These are phyloP conservation scores for Euglossa dilemma DNA, from an alignment of 1,140 invertebrate genomes.

Conservation along the genomic window DNA sequence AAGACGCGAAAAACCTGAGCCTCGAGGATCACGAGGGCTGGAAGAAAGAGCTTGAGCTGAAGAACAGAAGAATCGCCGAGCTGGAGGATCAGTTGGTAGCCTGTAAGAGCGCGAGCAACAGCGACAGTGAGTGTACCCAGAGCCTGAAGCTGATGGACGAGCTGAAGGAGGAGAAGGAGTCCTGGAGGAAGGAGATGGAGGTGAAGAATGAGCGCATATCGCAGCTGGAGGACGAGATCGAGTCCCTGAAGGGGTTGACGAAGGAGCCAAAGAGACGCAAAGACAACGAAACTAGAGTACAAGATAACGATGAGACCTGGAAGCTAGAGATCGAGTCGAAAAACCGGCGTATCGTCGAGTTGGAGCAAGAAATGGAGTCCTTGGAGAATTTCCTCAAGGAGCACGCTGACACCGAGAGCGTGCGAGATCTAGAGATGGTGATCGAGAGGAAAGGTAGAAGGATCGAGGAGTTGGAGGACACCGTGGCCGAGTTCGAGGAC, in stretches of 20 bases:
- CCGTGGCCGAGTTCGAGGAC: conserved; percentile 72
- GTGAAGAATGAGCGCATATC: conserved; percentile 82
- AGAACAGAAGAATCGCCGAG: conserved; percentile 73
- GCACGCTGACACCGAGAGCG: conserved; percentile 83
- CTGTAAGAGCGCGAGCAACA: conserved; percentile 6
- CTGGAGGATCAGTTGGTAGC: conserved; percentile 21
- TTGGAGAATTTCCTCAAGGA: conserved; percentile 83
- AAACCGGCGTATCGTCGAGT: conserved; percentile 83
- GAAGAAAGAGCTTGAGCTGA: conserved; percentile 80
- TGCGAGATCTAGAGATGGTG: conserved; percentile 86
- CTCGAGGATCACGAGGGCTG: conserved; percentile 61
- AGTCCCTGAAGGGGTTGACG: conserved; percentile 82
- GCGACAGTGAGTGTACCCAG: not conserved
- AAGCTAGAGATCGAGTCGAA: conserved; percentile 82
- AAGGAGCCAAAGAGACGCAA: conserved; percentile 41
- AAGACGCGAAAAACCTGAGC: conserved; percentile 14
- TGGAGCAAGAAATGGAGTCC: conserved; percentile 83
- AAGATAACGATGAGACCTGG: conserved; percentile 65
- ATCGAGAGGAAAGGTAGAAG: conserved; percentile 84
- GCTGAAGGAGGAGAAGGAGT: conserved; percentile 39
- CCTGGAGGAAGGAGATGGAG: conserved; percentile 81
- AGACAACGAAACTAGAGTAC: not conserved
- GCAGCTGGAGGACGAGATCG: conserved; percentile 83
- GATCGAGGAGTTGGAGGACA: conserved; percentile 91
- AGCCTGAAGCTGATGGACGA: conserved; percentile 26